These are phyloP conservation scores for Hoplias malabaricus DNA, from an alignment of 2,113 vertebrate species.

Conservation along the genomic window DNA sequence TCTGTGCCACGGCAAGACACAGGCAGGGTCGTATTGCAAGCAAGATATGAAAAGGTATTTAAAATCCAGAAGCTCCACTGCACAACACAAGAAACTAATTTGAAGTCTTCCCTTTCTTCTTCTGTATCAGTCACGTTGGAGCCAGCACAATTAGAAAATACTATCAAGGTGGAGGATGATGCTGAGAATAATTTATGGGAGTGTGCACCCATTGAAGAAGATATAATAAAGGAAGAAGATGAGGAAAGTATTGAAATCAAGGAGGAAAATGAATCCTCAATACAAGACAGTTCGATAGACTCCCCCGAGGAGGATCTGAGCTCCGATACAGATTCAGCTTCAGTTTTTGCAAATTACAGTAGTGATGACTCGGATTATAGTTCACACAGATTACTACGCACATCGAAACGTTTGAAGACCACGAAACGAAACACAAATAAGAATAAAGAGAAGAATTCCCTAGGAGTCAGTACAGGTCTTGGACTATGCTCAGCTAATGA, in stretches of 20 bases:
- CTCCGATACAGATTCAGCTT: slow-evolving; percentile 37
- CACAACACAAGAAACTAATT: background rate
- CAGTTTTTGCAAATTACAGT: slow-evolving; percentile 41
- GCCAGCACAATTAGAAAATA: background rate
- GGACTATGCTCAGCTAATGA: background rate
- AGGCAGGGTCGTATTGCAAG: background rate
- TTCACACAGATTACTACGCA: background rate
- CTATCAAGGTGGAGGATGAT: background rate
- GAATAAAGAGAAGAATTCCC: background rate
- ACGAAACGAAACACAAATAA: background rate
- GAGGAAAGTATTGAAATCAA: slow-evolving; percentile 5
- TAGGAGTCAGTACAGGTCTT: background rate
- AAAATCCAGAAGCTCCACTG: background rate
- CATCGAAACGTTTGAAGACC: background rate
- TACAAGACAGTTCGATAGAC: background rate
- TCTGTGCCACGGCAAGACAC: background rate
- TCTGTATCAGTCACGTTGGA: background rate
- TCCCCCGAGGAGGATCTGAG: slow-evolving; percentile 3
- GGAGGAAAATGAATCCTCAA: background rate
- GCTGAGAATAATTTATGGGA: background rate
- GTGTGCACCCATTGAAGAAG: slow-evolving; percentile 13
- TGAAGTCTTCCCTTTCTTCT: background rate
- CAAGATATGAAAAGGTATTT: background rate
- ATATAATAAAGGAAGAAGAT: background rate
- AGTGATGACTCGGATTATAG: slow-evolving; percentile 36